Evolutionary conservation across 2,797 vertebrate genomes (phyloP), one percentile per base, ranked within the genome.

Genomic region (Mus caroli): DNA sequence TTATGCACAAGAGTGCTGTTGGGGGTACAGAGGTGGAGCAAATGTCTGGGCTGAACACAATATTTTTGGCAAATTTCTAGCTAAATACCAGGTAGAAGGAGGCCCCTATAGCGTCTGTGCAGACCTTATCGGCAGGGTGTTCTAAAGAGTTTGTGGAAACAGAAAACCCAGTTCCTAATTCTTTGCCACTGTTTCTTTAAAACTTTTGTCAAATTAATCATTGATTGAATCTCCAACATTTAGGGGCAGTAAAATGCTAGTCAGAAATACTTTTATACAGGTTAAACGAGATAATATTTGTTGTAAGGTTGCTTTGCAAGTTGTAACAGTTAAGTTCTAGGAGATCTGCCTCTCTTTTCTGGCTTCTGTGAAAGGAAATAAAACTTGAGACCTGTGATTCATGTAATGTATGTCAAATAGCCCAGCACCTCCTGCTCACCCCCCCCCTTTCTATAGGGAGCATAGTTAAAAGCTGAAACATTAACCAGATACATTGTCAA

Each of bases 151-250:
- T 50, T 69, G 56, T 69, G 3, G 56, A 92, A 86, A 69, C 34
- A 89, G 88, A 40, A 78, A 60, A 37, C 12, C 22, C 62, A 24
- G 40, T 60, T 83, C 78, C 80, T 76, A 90, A 24, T 56, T 92
- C 64, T 52, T 52, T 92, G 56, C 54, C 9, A n/a, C 54, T 60
- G 19, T 80, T 87, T 50, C 75, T 75, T 95, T 40, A 31, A 17
- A 92, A 54, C 1, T 85, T 90, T 54, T 46, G 40, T 54, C n/a
- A 87, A 52, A 58, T 94, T 97, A 46, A 71, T 56, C 86, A 15
- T 77, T 92, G 6, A 4, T 17, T 64, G 34, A 89, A 50, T 31
- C 46, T 58, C 79, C 5, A 56, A 46, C 37, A 67, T 80, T 64
- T 52, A 37, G 28, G 31, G 67, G 22, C 26, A 86, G 50, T 79